A percentile compares a stretch with the other conserved stretches of the same genome.
phyloP scores from a whole-genome alignment of 2,888 invertebrate genomes.

The Phyto melanocephala region DNA sequence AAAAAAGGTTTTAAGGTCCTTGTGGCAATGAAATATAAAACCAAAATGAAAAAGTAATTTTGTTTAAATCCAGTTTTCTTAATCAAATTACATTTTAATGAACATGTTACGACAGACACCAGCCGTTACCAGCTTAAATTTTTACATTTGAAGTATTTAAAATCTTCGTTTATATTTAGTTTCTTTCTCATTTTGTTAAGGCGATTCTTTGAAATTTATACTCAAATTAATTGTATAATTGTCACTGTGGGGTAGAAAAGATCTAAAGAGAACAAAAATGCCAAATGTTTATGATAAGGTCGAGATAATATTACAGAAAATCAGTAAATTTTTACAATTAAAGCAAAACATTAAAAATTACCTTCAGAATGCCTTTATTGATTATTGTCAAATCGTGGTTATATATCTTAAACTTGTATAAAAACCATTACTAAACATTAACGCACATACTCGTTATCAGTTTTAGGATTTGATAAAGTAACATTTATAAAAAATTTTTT shows the following conservation, averaged over 20 bases:
- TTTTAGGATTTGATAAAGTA: too few relatives aligned
- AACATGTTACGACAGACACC: conserved; percentile 38
- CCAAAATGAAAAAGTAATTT: neutral
- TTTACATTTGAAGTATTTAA: conserved; percentile 19
- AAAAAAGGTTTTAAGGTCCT: conserved; percentile 23
- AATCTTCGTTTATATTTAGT: neutral
- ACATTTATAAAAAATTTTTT: too few relatives aligned
- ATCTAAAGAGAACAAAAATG: too few relatives aligned
- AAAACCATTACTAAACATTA: too few relatives aligned
- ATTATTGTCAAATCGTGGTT: too few relatives aligned
- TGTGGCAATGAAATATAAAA: neutral
- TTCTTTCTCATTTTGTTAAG: neutral
- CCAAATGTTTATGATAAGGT: too few relatives aligned
- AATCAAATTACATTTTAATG: conserved; percentile 61
- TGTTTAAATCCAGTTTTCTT: neutral
- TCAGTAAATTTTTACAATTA: too few relatives aligned
- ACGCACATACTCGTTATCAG: too few relatives aligned
- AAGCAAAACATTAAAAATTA: too few relatives aligned
- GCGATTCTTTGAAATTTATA: conserved; percentile 9
- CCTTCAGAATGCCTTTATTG: too few relatives aligned
- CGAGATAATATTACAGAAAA: too few relatives aligned
- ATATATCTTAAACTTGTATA: too few relatives aligned
- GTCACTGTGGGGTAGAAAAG: neutral
- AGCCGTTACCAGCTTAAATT: neutral
- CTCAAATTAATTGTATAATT: neutral